A percentile compares a stretch with the other conserved stretches of the same genome.
phyloP scores from a whole-genome alignment of 2,797 vertebrate species.

The Arremon brunneinucha region DNA sequence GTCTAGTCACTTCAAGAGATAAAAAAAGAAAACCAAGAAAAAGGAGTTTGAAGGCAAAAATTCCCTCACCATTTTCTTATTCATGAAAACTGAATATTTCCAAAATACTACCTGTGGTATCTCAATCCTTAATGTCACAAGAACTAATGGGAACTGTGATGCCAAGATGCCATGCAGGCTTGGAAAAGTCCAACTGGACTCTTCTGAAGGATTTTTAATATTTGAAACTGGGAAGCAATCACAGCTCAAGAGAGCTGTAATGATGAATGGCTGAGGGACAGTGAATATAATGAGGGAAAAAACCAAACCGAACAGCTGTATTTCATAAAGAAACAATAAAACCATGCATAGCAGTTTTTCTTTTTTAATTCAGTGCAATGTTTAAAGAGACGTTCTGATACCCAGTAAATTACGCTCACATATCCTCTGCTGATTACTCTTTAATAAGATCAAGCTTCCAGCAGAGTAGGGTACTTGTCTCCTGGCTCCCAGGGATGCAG shows the following conservation, averaged over 20 bases:
- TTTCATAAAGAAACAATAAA: conserved; percentile 62
- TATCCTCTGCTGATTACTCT: conserved; percentile 13
- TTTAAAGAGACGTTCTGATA: conserved; percentile 35
- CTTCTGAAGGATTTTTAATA: conserved; percentile 37
- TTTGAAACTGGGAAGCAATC: not conserved
- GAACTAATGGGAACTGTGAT: not conserved
- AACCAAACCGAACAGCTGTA: conserved; percentile 32
- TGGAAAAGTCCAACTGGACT: conserved; percentile 40
- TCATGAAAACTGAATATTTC: not conserved
- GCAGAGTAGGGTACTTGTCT: not conserved
- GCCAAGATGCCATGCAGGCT: not conserved
- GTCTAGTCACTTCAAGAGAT: not conserved
- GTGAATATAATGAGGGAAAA: conserved; percentile 2
- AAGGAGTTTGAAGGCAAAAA: not conserved
- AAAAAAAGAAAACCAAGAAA: not conserved
- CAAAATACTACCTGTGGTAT: not conserved
- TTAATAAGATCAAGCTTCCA: conserved; percentile 35
- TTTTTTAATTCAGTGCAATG: conserved; percentile 7
- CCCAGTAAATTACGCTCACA: conserved; percentile 27
- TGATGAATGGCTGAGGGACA: conserved; percentile 38
- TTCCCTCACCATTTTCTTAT: not conserved
- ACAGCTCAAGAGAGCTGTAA: not conserved
- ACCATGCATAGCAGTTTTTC: not conserved
- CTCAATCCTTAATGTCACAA: not conserved
- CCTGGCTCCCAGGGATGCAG: not conserved